phyloP scores from a whole-genome alignment of 2,113 vertebrate species.

The Lanius collurio region DNA sequence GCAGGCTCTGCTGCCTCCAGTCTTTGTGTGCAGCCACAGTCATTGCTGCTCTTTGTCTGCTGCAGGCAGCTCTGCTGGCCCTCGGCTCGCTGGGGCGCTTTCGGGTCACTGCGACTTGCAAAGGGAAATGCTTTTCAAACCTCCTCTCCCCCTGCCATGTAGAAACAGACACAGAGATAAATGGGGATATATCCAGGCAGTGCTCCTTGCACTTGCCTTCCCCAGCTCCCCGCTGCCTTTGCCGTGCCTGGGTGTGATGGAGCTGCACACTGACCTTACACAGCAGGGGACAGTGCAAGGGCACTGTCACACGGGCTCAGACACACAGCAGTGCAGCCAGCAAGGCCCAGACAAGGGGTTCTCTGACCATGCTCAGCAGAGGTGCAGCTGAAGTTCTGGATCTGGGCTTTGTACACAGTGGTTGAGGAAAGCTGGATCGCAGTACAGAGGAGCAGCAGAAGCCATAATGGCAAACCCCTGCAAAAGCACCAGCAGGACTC shows the following conservation, averaged over 20 bases:
- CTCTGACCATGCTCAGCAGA: neutral
- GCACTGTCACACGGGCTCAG: neutral
- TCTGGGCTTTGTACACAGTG: neutral
- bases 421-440: neutral
- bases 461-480: neutral
- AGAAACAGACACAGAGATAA: neutral
- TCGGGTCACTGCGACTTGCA: neutral
- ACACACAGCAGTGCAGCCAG: fast-evolving
- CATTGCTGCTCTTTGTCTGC: neutral
- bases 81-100: neutral
- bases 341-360: neutral
- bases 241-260: neutral
- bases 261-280: fast-evolving
- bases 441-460: neutral
- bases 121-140: neutral
- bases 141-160: neutral
- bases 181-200: neutral
- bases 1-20: neutral
- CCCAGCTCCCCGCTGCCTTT: fast-evolving
- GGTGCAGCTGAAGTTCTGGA: neutral
- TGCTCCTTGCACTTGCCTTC: neutral
- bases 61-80: neutral
- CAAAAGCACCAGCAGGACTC: neutral
- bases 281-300: neutral
- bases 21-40: neutral